Evolutionary conservation across 2,888 invertebrate genomes (phyloP), one percentile per base, ranked within the genome.

Genomic region (Pheosia gnoma): DNA sequence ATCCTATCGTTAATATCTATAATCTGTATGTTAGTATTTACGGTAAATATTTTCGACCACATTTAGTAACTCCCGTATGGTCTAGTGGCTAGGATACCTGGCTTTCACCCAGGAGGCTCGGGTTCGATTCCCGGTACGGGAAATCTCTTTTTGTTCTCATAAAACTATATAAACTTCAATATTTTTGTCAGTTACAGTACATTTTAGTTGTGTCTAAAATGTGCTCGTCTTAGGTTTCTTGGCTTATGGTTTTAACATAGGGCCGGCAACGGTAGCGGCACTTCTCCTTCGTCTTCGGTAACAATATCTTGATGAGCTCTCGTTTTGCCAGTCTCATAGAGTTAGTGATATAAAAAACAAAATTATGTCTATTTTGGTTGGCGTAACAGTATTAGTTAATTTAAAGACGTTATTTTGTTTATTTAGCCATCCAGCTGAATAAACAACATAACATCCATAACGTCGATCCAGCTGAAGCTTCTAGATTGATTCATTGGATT

Each of bases 31-130:
- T n/a, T n/a, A n/a, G n/a, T n/a, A n/a, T n/a, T n/a, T n/a, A n/a
- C n/a, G 41, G 8, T 41, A 41, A 41, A 41, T 5, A 7, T 7
- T 41, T 41, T 41, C 41, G 41, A 41, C 8, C 5, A 41, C 41
- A 7, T 7, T 41, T 41, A 5, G 8, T 41, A 83, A 55, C 73
- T 94, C 94, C 94, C 94, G 94, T 94, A 94, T 94, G 94, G 94
- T 95, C 95, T 95, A 95, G 95, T 95, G 95, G 95, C 95, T 95
- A 95, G 95, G 95, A 95, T 95, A 95, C 95, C 95, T 95, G 95
- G 95, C 95, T 95, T 94, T 95, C 95, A 95, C 94, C 95, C 95
- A 95, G 95, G 95, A 95, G 95, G 95, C 95, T 95, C 95, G 95
- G 95, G 95, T 95, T 95, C 95, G 95, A 95, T 95, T 95, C 95